A percentile compares a stretch with the other conserved stretches of the same genome.
Conservation (phyloP, 2,888 invertebrate species). For the Barypeithes pellucidus region DNA sequence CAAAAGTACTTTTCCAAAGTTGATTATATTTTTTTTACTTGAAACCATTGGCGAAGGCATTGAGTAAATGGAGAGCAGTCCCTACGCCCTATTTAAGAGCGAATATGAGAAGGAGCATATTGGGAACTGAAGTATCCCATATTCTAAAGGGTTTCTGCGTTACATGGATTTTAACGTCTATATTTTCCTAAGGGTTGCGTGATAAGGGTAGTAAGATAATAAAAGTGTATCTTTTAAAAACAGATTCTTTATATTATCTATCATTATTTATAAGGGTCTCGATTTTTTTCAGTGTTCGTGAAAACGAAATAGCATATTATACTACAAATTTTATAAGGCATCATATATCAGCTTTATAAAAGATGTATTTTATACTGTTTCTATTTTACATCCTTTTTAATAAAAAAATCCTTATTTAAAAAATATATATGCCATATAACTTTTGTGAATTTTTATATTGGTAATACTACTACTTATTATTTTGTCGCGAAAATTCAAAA, state of each 20-base stretch:
- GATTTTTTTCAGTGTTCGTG: background rate
- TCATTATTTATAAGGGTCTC: background rate
- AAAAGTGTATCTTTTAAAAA: constrained; percentile 3
- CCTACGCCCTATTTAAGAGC: constrained; percentile 9
- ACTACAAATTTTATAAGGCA: too few relatives aligned
- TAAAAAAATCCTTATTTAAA: too few relatives aligned
- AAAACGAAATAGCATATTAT: too few relatives aligned
- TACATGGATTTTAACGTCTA: constrained; percentile 11
- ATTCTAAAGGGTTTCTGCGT: constrained; percentile 1
- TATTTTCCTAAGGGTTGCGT: background rate
- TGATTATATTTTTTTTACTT: background rate
- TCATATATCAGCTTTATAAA: too few relatives aligned
- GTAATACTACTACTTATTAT: too few relatives aligned
- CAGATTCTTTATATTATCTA: background rate
- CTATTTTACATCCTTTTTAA: too few relatives aligned
- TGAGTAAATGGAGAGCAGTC: constrained; percentile 1
- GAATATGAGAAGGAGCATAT: constrained; percentile 8
- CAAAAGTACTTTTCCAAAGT: background rate
- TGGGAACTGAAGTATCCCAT: constrained; percentile 4
- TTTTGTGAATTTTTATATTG: too few relatives aligned
- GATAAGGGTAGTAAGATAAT: background rate
- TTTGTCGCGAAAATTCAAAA: too few relatives aligned
- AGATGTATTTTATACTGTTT: too few relatives aligned
- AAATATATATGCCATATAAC: too few relatives aligned
- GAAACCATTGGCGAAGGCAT: constrained; percentile 4